Conservation (phyloP, 2,113 vertebrate genomes). For the Muntiacus reevesi region DNA sequence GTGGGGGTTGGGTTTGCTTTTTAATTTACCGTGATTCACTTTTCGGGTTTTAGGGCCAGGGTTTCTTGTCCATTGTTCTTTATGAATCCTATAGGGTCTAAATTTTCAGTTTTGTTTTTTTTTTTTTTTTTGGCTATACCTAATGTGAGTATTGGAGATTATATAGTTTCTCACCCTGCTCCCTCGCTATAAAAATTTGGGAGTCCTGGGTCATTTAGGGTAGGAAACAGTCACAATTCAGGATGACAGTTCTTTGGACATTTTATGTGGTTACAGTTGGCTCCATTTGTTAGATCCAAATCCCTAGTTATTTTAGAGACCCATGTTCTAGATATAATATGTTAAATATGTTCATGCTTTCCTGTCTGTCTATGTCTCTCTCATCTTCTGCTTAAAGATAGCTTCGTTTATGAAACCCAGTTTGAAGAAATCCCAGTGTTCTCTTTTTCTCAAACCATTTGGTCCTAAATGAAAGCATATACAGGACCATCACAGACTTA, state of each 20-base stretch:
- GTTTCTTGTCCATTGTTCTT: background rate
- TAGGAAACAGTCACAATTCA: background rate
- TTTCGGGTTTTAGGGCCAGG: background rate
- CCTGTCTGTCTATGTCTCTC: background rate
- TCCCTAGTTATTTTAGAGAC: background rate
- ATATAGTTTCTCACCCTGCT: background rate
- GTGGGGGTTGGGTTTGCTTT: background rate
- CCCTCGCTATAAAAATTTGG: background rate
- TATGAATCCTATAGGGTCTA: background rate
- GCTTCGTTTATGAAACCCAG: background rate
- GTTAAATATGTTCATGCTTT: background rate
- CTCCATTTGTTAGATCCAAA: background rate
- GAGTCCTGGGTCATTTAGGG: background rate
- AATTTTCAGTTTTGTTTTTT: background rate
- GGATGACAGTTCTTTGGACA: background rate
- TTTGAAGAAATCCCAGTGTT: background rate
- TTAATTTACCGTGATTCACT: background rate
- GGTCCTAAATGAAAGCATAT: background rate
- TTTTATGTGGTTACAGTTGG: background rate
- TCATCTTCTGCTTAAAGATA: background rate
- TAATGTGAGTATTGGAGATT: background rate
- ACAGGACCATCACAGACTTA: background rate
- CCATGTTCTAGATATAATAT: background rate
- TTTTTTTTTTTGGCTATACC: background rate
- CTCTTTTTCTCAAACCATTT: background rate